Evolutionary conservation across 64 coral and sea anemone genomes (phyloP).

Genomic region (Orbicella faveolata): DNA sequence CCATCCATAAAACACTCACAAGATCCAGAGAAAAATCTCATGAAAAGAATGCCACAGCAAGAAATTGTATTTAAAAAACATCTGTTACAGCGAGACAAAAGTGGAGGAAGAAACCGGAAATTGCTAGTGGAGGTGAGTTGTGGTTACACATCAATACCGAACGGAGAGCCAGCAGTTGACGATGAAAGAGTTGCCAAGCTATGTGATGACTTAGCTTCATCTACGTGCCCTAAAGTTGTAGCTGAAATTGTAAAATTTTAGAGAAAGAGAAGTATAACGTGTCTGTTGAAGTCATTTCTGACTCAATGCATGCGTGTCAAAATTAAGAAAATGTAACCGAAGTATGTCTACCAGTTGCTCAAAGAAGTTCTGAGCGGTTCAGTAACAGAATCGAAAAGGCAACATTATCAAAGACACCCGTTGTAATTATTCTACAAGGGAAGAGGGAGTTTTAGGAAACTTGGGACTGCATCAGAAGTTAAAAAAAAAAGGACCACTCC

Average conservation of each 20-base stretch:
- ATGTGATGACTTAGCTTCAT: too few relatives aligned
- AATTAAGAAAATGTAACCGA: neutral
- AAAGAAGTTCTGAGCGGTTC: neutral
- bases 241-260: too few relatives aligned
- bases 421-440: too few relatives aligned
- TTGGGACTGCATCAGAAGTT: too few relatives aligned
- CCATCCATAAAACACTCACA: constrained; percentile 52
- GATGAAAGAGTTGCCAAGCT: too few relatives aligned
- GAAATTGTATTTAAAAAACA: constrained; percentile 64
- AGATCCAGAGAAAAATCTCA: constrained; percentile 21
- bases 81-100: constrained; percentile 35
- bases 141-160: constrained; percentile 39
- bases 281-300: too few relatives aligned
- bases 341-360: neutral
- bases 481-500: too few relatives aligned
- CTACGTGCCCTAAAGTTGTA: too few relatives aligned
- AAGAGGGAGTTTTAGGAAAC: too few relatives aligned
- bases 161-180: constrained; percentile 38
- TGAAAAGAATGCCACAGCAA: too few relatives aligned
- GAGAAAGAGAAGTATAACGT: neutral
- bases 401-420: neutral
- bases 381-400: constrained; percentile 13
- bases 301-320: too few relatives aligned
- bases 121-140: constrained; percentile 34
- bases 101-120: constrained; percentile 52